Evolutionary conservation across 2,113 vertebrate genomes (phyloP).

Genomic region (Callionymus lyra): DNA sequence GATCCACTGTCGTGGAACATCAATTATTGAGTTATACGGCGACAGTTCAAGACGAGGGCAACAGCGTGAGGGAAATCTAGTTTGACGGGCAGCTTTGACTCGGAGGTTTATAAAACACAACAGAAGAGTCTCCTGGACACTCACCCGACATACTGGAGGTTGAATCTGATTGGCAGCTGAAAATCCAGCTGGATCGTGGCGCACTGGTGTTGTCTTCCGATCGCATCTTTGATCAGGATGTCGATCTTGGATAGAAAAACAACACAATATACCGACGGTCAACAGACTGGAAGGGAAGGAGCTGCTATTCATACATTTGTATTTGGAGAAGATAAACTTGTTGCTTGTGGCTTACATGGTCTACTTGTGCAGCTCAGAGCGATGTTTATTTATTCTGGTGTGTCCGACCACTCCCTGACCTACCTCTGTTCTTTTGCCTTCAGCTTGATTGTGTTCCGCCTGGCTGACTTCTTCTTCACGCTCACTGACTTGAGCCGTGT

Average conservation of each 20-base stretch:
- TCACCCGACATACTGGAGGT: slow-evolving; percentile 76
- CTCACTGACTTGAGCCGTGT: background rate
- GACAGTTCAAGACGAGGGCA: no score
- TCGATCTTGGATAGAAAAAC: slow-evolving; percentile 70
- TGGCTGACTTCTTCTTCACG: slow-evolving; percentile 9
- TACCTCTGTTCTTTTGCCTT: slow-evolving; percentile 7
- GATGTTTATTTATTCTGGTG: slow-evolving; percentile 17
- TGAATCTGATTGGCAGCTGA: slow-evolving; percentile 82
- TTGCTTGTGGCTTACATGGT: slow-evolving; percentile 14
- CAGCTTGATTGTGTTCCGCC: background rate
- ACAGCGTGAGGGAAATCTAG: no score
- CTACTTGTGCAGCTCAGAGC: slow-evolving; percentile 4
- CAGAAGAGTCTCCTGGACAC: slow-evolving; percentile 14
- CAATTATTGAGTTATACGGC: no score
- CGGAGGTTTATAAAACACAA: no score
- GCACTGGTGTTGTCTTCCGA: slow-evolving; percentile 82
- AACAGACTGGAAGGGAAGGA: no score
- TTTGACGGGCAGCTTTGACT: no score
- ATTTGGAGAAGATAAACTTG: slow-evolving; percentile 6
- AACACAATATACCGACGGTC: slow-evolving; percentile 1
- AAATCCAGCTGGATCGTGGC: slow-evolving; percentile 92
- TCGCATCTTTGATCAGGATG: slow-evolving; percentile 76
- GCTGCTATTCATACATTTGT: slow-evolving; percentile 3
- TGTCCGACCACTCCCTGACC: slow-evolving; percentile 13
- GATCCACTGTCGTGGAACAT: no score